Conservation (phyloP, 2,113 vertebrate species). For the Pithys albifrons region DNA sequence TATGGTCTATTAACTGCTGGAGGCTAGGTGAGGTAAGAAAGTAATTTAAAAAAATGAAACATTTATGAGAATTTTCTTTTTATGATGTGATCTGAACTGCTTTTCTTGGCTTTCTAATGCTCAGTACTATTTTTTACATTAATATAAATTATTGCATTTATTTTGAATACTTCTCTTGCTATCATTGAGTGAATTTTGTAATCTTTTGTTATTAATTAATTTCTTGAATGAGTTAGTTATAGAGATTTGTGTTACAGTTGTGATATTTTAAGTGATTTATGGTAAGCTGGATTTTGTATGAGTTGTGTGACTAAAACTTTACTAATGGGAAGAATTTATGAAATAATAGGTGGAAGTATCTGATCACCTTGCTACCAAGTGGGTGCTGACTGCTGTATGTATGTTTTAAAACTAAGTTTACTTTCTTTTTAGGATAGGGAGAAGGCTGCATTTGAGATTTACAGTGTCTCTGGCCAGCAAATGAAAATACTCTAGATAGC, state of each 20-base stretch:
- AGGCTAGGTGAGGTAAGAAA: slow-evolving; percentile 27
- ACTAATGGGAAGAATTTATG: not conserved
- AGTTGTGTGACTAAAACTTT: not conserved
- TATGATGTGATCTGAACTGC: not conserved
- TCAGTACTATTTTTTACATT: not conserved
- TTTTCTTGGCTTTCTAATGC: not conserved
- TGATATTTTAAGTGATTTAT: not conserved
- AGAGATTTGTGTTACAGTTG: not conserved
- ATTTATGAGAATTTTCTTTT: slow-evolving; percentile 42
- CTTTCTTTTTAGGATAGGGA: not conserved
- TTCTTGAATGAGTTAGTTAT: not conserved
- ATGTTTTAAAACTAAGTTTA: not conserved
- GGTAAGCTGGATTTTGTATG: not conserved
- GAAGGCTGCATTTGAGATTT: not conserved
- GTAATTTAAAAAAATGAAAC: not conserved
- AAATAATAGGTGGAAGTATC: not conserved
- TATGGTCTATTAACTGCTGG: not conserved
- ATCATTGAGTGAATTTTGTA: not conserved
- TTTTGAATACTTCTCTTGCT: not conserved
- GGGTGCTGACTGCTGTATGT: not conserved
- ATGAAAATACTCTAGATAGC: not conserved
- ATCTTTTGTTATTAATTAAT: not conserved
- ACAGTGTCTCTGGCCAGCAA: not conserved
- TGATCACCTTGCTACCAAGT: not conserved
- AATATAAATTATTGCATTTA: not conserved